Evolutionary conservation across 2,797 vertebrate species (phyloP), one percentile per base, ranked within the genome.

Genomic region (Parauchenoglanis punctatus): DNA sequence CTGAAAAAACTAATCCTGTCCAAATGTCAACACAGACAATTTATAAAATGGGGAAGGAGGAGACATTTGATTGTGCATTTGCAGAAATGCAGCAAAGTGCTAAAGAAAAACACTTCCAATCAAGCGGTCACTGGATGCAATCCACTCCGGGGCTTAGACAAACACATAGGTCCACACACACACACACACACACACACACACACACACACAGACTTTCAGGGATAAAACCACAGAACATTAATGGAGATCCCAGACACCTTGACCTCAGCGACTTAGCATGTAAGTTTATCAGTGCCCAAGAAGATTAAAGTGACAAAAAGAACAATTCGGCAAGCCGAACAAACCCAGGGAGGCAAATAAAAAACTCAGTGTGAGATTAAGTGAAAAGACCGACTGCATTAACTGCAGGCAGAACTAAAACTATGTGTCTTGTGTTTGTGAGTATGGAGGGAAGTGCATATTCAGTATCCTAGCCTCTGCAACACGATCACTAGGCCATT

Each of bases 401-500:
- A 81, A 61, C 35, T 25, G 58, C 35, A 46, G 46, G n/a, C 23
- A 2, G 58, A 23, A 63, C 20, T 81, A 61, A 61, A 61, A 52
- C 44, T 52, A 13, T n/a, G n/a, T n/a, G 25, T 46, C 31, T 20
- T 35, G 25, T 31, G 73, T 52, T 28, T 35, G 25, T 31, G 73
- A 28, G 52, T 35, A 4, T 1, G 46, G 54, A 86, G 56, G 1
- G 31, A 23, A 8, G 12, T 54, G 59, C 15, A 46, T 70, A 4
- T 40, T 56, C 31, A 28, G 35, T 81, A 77, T 58, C 56, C 56
- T 52, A 73, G 56, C 72, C 84, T 73, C 49, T 0, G 56, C 77
- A 65, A 75, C 82, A 91, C 90, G 89, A 94, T 94, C 93, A 91
- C 92, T 72, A 85, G 77, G 20, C 76, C 46, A 58, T 86, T 88